Evolutionary conservation across 2,113 vertebrate genomes (phyloP), one percentile per base, ranked within the genome.

Genomic region (Raphicerus campestris): DNA sequence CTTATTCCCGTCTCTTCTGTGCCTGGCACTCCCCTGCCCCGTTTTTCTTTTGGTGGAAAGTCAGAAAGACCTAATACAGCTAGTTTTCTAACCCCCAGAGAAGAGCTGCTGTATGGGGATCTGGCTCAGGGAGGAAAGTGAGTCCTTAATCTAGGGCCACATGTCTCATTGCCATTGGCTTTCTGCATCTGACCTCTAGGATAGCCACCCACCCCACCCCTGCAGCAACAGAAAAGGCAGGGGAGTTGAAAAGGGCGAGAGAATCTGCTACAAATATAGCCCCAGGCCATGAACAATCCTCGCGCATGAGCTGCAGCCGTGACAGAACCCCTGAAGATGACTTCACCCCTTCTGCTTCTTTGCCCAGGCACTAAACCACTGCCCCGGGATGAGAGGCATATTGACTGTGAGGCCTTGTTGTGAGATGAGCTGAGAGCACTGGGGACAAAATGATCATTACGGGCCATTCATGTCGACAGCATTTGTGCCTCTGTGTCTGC

Each of bases 401-500:
- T 92, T 83, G 97, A 89, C 97, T 92, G 35, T 4, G 35, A 97
- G 97, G 93, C 98, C 97, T 98, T 93, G 97, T 55, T 93, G 92
- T 51, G 94, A 89, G 96, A 39, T 6, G 97, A 96, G 97, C 91
- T 60, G 97, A 97, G 98, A 97, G 98, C 90, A 10, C 70, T 1
- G 0, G 95, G 91, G 98, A 96, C 98, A 97, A 85, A 97, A 87
- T 32, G 97, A 98, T 98, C 97, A 83, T 98, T 97, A 95, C n/a
- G 49, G 97, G 96, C 97, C 98, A 94, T 98, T 98, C 97, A 47
- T 97, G 98, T 97, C 93, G 77, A 95, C 97, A 94, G 82, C 97
- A 58, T 98, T 98, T 94, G 96, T 97, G 98, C 98, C 98, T 98
- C 91, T 97, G 98, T 98, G 99, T 98, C 98, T 98, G 98, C 99